Conservation (phyloP, 2,888 invertebrate species). For the Neoascia interrupta region DNA sequence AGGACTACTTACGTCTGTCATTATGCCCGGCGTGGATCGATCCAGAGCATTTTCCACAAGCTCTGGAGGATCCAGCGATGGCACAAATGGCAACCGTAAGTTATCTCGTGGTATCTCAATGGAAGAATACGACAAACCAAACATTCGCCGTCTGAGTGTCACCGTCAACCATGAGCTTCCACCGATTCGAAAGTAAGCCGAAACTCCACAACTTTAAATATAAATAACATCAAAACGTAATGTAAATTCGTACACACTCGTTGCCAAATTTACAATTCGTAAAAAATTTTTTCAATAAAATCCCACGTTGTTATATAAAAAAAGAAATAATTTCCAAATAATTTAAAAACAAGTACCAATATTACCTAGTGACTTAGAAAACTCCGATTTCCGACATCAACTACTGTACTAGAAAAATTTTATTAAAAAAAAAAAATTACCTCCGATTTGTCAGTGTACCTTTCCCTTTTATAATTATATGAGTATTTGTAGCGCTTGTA, state of each 20-base stretch:
- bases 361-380: conserved; percentile 21
- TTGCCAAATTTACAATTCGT: conserved; percentile 58
- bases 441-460: conserved; percentile 43
- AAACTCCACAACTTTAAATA: conserved; percentile 15
- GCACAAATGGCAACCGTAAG: conserved; percentile 79
- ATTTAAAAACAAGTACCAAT: conserved; percentile 35
- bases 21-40: conserved; percentile 89
- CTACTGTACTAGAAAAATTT: too few relatives aligned
- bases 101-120: conserved; percentile 86
- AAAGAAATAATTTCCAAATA: conserved; percentile 21
- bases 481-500: too few relatives aligned
- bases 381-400: too few relatives aligned
- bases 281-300: too few relatives aligned
- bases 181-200: conserved; percentile 83
- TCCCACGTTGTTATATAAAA: conserved; percentile 24
- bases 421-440: too few relatives aligned
- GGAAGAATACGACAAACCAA: conserved; percentile 91
- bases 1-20: conserved; percentile 89
- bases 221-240: conserved; percentile 4
- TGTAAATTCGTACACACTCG: conserved; percentile 11
- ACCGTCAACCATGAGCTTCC: conserved; percentile 80
- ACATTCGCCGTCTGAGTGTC: conserved; percentile 87
- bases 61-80: conserved; percentile 81
- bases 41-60: conserved; percentile 82
- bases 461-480: conserved; percentile 3